phyloP scores from a whole-genome alignment of 64 coral and sea anemone genomes.

The Pocillopora verrucosa region DNA sequence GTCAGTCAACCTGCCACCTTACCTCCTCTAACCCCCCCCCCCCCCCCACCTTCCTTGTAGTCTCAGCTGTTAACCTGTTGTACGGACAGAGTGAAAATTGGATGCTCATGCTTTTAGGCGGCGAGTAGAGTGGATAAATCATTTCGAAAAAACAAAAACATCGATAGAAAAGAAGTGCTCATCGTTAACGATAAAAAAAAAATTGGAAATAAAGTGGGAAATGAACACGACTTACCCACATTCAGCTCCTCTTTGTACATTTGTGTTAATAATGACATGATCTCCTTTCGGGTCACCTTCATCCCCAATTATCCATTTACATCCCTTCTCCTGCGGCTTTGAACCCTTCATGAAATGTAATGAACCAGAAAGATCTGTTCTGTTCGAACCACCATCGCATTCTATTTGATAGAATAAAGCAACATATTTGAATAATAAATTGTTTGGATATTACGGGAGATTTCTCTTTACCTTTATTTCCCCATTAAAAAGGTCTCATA shows the following conservation, averaged over 20 bases:
- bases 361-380: not conserved
- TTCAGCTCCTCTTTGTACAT: not conserved
- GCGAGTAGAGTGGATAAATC: no score
- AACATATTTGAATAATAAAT: not conserved
- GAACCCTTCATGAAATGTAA: not conserved
- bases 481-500: no score
- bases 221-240: not conserved
- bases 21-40: no score
- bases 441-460: not conserved
- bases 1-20: no score
- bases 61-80: no score
- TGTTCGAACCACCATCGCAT: not conserved
- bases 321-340: not conserved
- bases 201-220: not conserved
- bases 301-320: slow-evolving; percentile 8
- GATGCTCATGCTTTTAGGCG: no score
- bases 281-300: not conserved
- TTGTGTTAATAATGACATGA: not conserved
- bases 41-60: no score
- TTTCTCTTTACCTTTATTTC: not conserved
- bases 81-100: no score
- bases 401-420: not conserved
- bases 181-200: no score
- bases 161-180: no score
- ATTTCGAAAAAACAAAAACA: no score